Conservation (phyloP, 2,113 vertebrate genomes). For the Fukomys damarensis region DNA sequence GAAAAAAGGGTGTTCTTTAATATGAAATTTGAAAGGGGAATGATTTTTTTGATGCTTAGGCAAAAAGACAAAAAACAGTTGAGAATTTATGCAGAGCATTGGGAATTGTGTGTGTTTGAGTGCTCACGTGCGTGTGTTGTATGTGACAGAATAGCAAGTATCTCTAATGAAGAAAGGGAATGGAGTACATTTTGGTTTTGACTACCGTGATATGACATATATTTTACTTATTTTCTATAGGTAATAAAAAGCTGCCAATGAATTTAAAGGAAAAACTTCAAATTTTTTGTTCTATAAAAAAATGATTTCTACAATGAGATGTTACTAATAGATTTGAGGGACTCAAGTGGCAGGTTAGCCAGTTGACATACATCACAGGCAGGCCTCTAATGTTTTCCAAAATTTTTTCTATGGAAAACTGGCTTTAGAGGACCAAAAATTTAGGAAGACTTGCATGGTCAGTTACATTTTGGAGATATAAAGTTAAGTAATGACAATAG, state of each 20-base stretch:
- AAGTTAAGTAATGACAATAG: background rate
- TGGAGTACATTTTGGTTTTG: background rate
- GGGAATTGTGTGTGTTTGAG: background rate
- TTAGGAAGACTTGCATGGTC: background rate
- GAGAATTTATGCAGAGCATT: background rate
- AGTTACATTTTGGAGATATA: background rate
- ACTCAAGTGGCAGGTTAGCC: background rate
- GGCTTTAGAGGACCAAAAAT: background rate
- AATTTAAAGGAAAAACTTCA: background rate
- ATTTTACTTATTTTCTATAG: background rate
- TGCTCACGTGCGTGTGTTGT: background rate
- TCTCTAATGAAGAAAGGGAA: background rate
- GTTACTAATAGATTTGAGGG: background rate
- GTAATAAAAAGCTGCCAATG: background rate
- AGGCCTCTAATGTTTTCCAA: background rate
- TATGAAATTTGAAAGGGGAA: background rate
- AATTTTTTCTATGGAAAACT: background rate
- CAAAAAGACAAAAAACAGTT: background rate
- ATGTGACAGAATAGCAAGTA: background rate
- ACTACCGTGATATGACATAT: background rate
- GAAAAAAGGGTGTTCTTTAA: background rate
- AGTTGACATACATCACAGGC: background rate
- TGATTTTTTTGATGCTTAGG: background rate
- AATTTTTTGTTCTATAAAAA: background rate
- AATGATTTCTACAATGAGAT: background rate